Evolutionary conservation across 1,140 invertebrate genomes (phyloP), one percentile per base, ranked within the genome.

Genomic region (Aleiodes sp.): DNA sequence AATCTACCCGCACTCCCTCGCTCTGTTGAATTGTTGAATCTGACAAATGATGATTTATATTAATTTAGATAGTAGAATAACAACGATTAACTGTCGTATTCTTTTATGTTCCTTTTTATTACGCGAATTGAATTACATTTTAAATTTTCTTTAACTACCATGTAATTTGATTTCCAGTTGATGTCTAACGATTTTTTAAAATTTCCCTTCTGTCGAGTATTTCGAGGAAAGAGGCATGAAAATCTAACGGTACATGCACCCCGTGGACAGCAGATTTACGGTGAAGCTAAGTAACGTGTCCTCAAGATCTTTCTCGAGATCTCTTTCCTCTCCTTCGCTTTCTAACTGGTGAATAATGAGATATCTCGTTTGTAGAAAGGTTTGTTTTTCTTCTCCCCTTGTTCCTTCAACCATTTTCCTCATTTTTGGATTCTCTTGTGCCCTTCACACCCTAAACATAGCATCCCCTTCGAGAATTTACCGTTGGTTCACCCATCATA

Each of bases 31-130:
- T 26, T 67, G 56, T 67, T 39, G 70, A 76, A 77, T 76, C 64
- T 73, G 77, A 79, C 76, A 78, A 79, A 79, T 79, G 70, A 76
- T 72, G 75, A 78, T 73, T 76, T 73, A 79, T 73, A 74, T 79
- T 75, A 72, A 75, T 75, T 73, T 70, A 76, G 76, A 79, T 75
- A 79, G 72, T 61, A 28, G 24, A 57, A 65, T 57, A 56, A 26
- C 28, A 21, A 28, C 2, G 2, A 9, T 29, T 7, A 59, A 26
- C 24, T 9, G 56, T 29, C 12, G n/a, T 59, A 31, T 31, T 29
- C 4, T 8, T 16, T 6, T 43, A 4, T 4, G 10, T n/a, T 43
- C 41, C 4, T 43, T 9, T 43, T 4, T 43, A 14, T 8, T 43
- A 43, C 41, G n/a, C 4, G 16, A 4, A 8, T 43, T 43, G 10